Base-by-base conservation (phyloP, 2,797 vertebrate genomes). In the Odontamblyopus rebecca region DNA sequence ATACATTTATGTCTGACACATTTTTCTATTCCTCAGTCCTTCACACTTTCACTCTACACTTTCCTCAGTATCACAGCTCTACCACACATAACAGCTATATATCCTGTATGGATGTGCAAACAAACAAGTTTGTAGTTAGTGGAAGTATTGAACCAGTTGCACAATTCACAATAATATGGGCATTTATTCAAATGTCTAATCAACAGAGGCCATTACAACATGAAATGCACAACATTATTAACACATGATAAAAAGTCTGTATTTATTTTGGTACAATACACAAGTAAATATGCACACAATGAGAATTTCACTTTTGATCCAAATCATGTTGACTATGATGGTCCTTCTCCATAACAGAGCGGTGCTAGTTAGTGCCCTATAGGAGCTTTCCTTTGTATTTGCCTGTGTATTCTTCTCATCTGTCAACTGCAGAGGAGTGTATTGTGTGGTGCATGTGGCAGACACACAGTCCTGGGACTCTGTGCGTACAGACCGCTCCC, bases 391-490 rank as follows among this genome's bases (percentile, higher is more conserved):
- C 61, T 62, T 62, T 62, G 73, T 73, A 23, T 71, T 74, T 81
- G 86, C 50, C 74, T 73, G 56, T 44, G 26, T 50, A 64, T 72
- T 69, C 67, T 63, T 48, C 59, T 85, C 41, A 44, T 64, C 48
- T 8, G 12, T 77, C 56, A 70, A 38, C 41, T 38, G 38, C 30
- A 53, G 1, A 68, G 41, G 48, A 12, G 27, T 67, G 71, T 68
- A 23, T 68, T 61, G 71, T 26, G 0, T 1, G 72, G 82, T 86
- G 79, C 86, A 86, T 79, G 67, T 68, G 83, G 81, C 86, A 73
- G 82, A 85, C 88, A 82, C 9, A 50, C 82, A 73, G 89, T 81
- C 84, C 84, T 69, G 89, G 84, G 89, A 90, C 81, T 66, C 56
- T 71, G 72, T 68, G 80, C 71, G 80, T 61, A 68, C 73, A 76